Conservation (phyloP, 2,888 invertebrate species). For the Melanotus villosus region DNA sequence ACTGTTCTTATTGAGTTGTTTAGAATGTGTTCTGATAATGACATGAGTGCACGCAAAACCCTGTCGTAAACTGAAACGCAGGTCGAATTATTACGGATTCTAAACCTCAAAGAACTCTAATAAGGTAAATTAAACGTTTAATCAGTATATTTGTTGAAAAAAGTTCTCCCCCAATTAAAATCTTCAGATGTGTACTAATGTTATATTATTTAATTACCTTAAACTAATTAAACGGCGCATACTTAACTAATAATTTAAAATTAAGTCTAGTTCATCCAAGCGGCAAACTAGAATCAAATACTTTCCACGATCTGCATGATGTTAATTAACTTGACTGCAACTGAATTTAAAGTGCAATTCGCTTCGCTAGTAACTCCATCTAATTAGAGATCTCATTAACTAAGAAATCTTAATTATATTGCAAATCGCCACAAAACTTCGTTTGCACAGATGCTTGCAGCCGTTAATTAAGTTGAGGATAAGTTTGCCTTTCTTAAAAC, state of each 20-base stretch:
- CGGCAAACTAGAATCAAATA: not conserved
- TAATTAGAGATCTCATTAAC: conserved; percentile 54
- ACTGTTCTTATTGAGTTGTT: conserved; percentile 24
- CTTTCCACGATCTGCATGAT: conserved; percentile 23
- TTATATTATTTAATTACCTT: not conserved
- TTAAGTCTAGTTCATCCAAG: not conserved
- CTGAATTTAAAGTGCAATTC: conserved; percentile 40
- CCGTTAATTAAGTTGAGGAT: conserved; percentile 48
- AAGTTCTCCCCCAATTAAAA: not conserved
- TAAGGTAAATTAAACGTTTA: not conserved
- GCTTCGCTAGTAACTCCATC: conserved; percentile 33
- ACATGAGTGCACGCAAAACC: conserved; percentile 7
- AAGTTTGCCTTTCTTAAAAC: conserved; percentile 8
- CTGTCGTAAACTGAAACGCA: too few species aligned
- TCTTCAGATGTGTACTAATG: not conserved
- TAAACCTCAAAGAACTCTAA: too few species aligned
- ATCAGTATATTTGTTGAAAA: not conserved
- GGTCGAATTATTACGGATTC: too few species aligned
- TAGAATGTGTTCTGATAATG: conserved; percentile 11
- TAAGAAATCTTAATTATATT: conserved; percentile 53
- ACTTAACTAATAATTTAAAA: not conserved
- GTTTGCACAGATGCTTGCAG: conserved; percentile 49
- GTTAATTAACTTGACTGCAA: conserved; percentile 42
- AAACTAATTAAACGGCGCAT: not conserved
- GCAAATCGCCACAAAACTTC: conserved; percentile 51